Evolutionary conservation across 2,888 invertebrate genomes (phyloP), one percentile per base, ranked within the genome.

Genomic region (Agrochola lota): DNA sequence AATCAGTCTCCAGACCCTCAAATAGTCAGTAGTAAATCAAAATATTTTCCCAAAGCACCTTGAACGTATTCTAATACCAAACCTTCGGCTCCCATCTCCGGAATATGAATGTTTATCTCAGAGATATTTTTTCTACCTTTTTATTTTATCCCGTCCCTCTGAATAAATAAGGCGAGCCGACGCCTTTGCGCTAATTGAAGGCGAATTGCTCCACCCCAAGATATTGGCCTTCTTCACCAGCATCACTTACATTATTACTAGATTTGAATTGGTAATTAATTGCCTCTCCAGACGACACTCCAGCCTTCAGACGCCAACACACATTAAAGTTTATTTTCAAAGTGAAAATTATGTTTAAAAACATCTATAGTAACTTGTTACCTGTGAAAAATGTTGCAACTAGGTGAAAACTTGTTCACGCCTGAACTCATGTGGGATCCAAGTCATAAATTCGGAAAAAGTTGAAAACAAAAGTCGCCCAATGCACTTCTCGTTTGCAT

Each of bases 161-260:
- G 93, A 94, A 95, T 94, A 94, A 95, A 93, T 94, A 93, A 94
- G 84, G 87, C 85, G 91, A 91, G 85, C 92, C 90, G 90, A 91
- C 91, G 92, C 92, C 91, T 74, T 49, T 90, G 86, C 80, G 88
- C 93, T 94, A 94, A 94, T 94, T 94, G 94, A 93, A 94, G 91
- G 80, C 85, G 92, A 93, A 92, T 92, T 92, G 90, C 90, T 90
- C 81, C 84, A 88, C 85, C 89, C 88, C 80, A 85, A 86, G 87
- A 88, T 91, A 91, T 89, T 88, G 87, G 83, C 71, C 84, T 81
- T 85, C 83, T 89, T 87, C 84, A 86, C 85, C 87, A 85, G 88
- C 88, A 90, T 90, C 90, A 90, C 91, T 92, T 91, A 89, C 88
- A 85, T 86, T 88, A 90, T 90, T 91, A 89, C 87, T 80, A 86